Evolutionary conservation across 2,888 invertebrate species (phyloP).

Genomic region (Listrodromus nycthemerus): DNA sequence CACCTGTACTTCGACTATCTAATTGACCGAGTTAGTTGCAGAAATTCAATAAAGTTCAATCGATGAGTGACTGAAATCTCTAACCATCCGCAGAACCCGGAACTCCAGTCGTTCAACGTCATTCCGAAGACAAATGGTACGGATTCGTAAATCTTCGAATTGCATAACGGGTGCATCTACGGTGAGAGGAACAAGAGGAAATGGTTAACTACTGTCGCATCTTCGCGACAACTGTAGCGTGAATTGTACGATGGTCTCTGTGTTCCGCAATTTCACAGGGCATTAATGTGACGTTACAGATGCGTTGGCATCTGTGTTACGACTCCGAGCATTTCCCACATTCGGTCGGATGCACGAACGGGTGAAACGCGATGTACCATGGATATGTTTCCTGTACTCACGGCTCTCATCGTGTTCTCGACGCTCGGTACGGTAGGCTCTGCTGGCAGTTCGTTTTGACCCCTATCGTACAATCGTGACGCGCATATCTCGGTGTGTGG

Average conservation of each 20-base stretch:
- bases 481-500: slow-evolving; percentile 12
- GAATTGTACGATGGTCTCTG: not conserved
- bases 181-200: not conserved
- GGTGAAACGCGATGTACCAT: slow-evolving; percentile 31
- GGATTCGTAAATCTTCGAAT: not conserved
- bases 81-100: too few species aligned
- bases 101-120: too few species aligned
- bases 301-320: not conserved
- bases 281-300: slow-evolving; percentile 10
- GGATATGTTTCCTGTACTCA: slow-evolving; percentile 6
- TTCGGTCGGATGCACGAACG: slow-evolving; percentile 39
- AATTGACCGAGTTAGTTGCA: too few species aligned
- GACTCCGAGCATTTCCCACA: slow-evolving; percentile 3
- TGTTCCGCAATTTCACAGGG: slow-evolving; percentile 18
- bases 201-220: not conserved
- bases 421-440: slow-evolving; percentile 1
- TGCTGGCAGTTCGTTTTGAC: slow-evolving; percentile 17
- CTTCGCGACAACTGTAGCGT: not conserved
- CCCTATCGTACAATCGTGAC: slow-evolving; percentile 23
- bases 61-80: too few species aligned
- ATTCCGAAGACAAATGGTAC: not conserved
- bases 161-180: not conserved
- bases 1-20: too few species aligned
- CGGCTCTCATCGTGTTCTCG: slow-evolving; percentile 6
- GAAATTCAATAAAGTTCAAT: too few species aligned